phyloP scores from a whole-genome alignment of 2,888 invertebrate genomes.

The Meganola albula region DNA sequence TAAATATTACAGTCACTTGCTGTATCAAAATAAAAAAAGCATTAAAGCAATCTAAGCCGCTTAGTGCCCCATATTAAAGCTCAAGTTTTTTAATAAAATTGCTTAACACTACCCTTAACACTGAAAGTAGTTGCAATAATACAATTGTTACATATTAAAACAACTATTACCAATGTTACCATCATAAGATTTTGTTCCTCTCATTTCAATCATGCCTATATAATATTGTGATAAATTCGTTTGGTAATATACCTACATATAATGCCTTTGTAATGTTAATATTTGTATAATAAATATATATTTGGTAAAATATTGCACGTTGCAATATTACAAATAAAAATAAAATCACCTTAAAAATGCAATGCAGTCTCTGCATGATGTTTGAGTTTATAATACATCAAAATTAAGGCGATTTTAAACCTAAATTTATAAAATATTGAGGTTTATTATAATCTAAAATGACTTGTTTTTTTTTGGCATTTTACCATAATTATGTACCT shows the following conservation, averaged over 20 bases:
- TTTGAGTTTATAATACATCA: conserved; percentile 52
- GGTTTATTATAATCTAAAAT: conserved; percentile 54
- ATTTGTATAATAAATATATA: conserved; percentile 31
- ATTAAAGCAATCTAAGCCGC: too few species aligned
- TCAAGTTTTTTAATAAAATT: too few species aligned
- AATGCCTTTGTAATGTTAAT: conserved; percentile 25
- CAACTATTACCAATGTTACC: conserved; percentile 20
- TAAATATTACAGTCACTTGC: too few species aligned
- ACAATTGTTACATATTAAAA: conserved; percentile 2
- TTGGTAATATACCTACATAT: conserved; percentile 26
- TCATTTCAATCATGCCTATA: conserved; percentile 22
- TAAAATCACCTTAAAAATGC: conserved; percentile 66
- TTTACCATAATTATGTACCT: conserved; percentile 42
- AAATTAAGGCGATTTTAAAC: too few species aligned
- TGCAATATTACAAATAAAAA: conserved; percentile 41
- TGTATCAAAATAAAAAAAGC: too few species aligned
- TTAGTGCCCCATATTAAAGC: too few species aligned
- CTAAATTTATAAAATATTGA: conserved; percentile 67
- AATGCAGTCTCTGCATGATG: conserved; percentile 70
- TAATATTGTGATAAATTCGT: conserved; percentile 40
- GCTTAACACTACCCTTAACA: too few species aligned
- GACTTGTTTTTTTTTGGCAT: conserved; percentile 71
- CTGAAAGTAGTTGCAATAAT: too few species aligned
- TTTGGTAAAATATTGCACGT: conserved; percentile 44
- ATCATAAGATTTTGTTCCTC: too few species aligned